Evolutionary conservation across 1,140 invertebrate species (phyloP).

Genomic region (Centruroides sculpturatus): DNA sequence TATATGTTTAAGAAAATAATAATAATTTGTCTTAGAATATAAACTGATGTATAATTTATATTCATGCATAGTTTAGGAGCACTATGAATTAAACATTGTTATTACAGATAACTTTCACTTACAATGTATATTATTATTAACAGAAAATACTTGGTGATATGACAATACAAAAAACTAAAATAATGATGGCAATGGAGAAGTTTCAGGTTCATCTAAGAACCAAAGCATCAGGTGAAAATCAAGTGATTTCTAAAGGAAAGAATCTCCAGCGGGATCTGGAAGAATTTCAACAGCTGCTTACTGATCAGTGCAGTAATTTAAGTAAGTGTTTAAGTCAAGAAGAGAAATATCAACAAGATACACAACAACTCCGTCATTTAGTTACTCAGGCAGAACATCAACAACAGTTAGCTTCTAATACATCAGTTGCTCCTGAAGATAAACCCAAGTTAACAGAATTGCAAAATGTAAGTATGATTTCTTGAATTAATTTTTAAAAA

Average conservation of each 20-base stretch:
- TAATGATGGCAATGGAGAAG: slow-evolving; percentile 80
- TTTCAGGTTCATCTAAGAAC: slow-evolving; percentile 31
- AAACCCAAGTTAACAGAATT: not conserved
- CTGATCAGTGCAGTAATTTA: slow-evolving; percentile 51
- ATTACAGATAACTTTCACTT: too few relatives aligned
- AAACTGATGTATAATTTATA: too few relatives aligned
- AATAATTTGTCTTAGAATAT: too few relatives aligned
- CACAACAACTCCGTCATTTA: slow-evolving; percentile 63
- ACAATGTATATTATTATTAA: not conserved
- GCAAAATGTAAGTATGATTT: too few relatives aligned
- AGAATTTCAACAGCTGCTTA: slow-evolving; percentile 44
- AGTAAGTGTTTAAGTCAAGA: slow-evolving; percentile 67
- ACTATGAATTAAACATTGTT: too few relatives aligned
- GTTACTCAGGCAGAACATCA: slow-evolving; percentile 73
- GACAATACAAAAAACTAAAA: slow-evolving; percentile 77
- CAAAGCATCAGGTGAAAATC: slow-evolving; percentile 47
- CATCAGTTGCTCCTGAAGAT: slow-evolving; percentile 63
- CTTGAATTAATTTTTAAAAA: too few relatives aligned
- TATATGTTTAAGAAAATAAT: too few relatives aligned
- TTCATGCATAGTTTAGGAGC: too few relatives aligned
- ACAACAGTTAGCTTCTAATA: slow-evolving; percentile 58
- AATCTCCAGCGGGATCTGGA: slow-evolving; percentile 52
- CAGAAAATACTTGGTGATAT: slow-evolving; percentile 68
- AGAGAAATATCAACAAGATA: slow-evolving; percentile 74
- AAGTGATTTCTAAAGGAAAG: slow-evolving; percentile 52